Evolutionary conservation across 2,113 vertebrate genomes (phyloP).

Genomic region (Okapia johnstoni): DNA sequence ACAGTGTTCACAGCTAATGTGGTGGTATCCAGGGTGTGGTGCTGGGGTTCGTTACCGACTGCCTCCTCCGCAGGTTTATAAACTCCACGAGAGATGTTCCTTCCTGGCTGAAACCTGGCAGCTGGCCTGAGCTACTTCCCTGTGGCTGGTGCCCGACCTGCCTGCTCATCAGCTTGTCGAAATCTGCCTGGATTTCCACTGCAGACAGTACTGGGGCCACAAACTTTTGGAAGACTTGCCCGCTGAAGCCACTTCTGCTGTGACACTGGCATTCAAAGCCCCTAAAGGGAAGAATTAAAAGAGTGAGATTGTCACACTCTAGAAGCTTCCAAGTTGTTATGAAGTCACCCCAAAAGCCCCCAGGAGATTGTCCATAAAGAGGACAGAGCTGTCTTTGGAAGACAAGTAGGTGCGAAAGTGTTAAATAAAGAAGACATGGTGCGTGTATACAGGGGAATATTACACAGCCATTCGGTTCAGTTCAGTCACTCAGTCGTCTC

Average conservation of each 20-base stretch:
- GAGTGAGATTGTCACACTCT: background rate
- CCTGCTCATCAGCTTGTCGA: background rate
- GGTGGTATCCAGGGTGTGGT: conserved; percentile 75
- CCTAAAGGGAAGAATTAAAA: background rate
- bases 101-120: conserved; percentile 63
- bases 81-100: conserved; percentile 64
- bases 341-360: background rate
- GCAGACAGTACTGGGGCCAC: background rate
- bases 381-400: accelerated
- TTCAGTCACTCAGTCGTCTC: background rate
- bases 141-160: background rate
- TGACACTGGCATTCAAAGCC: background rate
- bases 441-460: background rate
- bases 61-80: conserved; percentile 49
- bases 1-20: conserved; percentile 74
- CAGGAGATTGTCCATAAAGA: background rate
- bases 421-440: background rate
- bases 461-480: background rate
- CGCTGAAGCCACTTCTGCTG: accelerated
- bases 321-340: background rate
- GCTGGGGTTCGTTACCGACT: conserved; percentile 68
- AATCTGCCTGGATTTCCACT: background rate
- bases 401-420: too few relatives aligned
- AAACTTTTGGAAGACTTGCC: accelerated
- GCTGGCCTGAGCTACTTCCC: background rate